Evolutionary conservation across 2,113 vertebrate species (phyloP).

Genomic region (Amazona guildingii): DNA sequence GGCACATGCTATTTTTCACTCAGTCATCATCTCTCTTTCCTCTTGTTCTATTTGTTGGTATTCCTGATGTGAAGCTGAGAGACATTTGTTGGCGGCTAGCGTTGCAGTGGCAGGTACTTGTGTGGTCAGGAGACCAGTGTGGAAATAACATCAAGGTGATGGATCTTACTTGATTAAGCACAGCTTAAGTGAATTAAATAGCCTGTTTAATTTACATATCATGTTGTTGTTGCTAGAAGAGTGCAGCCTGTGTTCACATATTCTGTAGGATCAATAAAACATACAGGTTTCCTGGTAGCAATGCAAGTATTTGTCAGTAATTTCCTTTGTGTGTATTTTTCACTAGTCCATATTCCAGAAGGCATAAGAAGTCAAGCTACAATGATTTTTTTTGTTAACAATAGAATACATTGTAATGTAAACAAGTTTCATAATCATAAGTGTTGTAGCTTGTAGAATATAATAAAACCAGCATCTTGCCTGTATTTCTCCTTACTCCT

Average conservation of each 20-base stretch:
- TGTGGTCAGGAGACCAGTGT: neutral
- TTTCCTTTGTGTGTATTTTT: neutral
- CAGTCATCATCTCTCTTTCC: neutral
- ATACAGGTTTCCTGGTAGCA: neutral
- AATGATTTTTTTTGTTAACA: neutral
- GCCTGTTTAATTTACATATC: neutral
- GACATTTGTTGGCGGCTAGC: neutral
- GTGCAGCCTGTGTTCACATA: neutral
- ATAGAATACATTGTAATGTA: neutral
- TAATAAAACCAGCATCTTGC: neutral
- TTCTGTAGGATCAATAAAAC: neutral
- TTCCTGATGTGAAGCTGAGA: neutral
- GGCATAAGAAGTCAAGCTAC: neutral
- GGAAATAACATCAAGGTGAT: neutral
- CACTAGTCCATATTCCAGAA: neutral
- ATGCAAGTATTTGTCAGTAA: neutral
- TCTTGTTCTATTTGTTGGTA: neutral
- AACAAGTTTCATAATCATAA: neutral
- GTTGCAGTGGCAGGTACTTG: fast-evolving
- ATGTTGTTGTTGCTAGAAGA: neutral
- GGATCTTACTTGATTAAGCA: neutral
- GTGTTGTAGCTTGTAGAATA: neutral
- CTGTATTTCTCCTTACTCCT: neutral
- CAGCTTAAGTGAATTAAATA: neutral
- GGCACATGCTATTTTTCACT: neutral